Base-by-base conservation (phyloP, 1,140 invertebrate species). In the Cepaea nemoralis region DNA sequence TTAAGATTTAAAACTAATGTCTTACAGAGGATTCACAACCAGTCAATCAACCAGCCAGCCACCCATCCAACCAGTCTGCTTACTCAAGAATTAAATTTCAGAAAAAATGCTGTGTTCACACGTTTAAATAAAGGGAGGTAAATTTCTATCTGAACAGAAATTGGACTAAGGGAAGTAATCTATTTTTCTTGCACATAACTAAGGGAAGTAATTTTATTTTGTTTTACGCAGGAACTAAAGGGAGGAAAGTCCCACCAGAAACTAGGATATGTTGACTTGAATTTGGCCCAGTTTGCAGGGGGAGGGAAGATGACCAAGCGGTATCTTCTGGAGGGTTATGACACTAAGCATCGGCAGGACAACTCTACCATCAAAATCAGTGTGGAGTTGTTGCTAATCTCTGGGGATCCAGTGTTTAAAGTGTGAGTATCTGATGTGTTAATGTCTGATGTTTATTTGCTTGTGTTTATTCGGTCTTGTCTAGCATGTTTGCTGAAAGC, bases 371-470 rank as follows among this genome's bases (percentile, higher is more conserved):
- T 99, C 22, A 93, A 95, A 87, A 94, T 99, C 81, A 94, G 95
- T 74, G 96, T 99, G 83, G 94, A 95, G 87, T 97, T 99, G 95
- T 96, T 96, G 86, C 96, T 99, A 94, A 94, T 97, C 75, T 96
- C 96, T 70, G 97, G 97, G 70, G 98, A 99, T 92, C 97, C 98
- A 83, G 94, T 98, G 81, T 99, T 99, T 90, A 98, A 99, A 96
- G 97, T 97, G 97, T 98, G 92, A 95, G 95, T 94, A 55, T 55
- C 77, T 19, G 67, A 40, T 39, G 48, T 94, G 66, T 31, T 31
- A 2, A 55, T 8, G 8, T 2, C 22, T 55, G 22, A 10, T 3
- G 19, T 3, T 10, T 22, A 55, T 10, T 14, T 19, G 19, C 22
- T 14, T 55, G 22, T 10, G 22, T 55, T 14, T 19, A 55, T 55